Percentiles rank a stretch among this genome's conserved stretches.
Conservation (phyloP, 2,888 invertebrate species). For the Cryptus armator region DNA sequence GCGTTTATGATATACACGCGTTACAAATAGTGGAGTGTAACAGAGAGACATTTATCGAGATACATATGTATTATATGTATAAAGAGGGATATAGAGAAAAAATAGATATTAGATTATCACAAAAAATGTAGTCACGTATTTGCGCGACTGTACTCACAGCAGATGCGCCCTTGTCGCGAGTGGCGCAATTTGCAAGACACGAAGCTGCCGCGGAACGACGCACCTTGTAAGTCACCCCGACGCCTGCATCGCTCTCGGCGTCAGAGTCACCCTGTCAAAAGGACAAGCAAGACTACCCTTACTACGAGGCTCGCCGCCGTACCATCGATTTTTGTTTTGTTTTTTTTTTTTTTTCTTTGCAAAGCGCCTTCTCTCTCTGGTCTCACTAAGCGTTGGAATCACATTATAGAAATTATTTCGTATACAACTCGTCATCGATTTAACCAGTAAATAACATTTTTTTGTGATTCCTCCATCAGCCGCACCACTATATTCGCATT, state of each 20-base stretch:
- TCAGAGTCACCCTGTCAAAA: slow-evolving; percentile 83
- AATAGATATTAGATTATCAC: slow-evolving; percentile 41
- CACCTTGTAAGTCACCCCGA: slow-evolving; percentile 90
- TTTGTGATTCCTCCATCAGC: neutral
- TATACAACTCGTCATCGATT: neutral
- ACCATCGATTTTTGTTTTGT: slow-evolving; percentile 23
- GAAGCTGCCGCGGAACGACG: slow-evolving; percentile 84
- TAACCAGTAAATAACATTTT: neutral
- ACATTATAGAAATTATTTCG: neutral
- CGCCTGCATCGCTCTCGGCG: slow-evolving; percentile 86
- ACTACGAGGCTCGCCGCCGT: slow-evolving; percentile 75
- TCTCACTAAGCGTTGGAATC: neutral
- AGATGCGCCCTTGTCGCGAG: slow-evolving; percentile 83
- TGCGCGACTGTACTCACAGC: slow-evolving; percentile 82
- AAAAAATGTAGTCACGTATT: slow-evolving; percentile 60
- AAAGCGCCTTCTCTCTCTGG: slow-evolving; percentile 37
- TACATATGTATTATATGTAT: slow-evolving; percentile 47
- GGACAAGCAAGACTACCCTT: slow-evolving; percentile 84
- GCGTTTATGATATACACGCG: slow-evolving; percentile 74
- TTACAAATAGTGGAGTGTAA: slow-evolving; percentile 77
- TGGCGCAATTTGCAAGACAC: slow-evolving; percentile 84
- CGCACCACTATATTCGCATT: neutral
- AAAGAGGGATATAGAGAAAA: slow-evolving; percentile 45
- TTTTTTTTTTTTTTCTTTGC: slow-evolving; percentile 34
- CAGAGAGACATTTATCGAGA: slow-evolving; percentile 59